Evolutionary conservation across 2,888 invertebrate species (phyloP), one percentile per base, ranked within the genome.

Genomic region (Acronicta leporina): DNA sequence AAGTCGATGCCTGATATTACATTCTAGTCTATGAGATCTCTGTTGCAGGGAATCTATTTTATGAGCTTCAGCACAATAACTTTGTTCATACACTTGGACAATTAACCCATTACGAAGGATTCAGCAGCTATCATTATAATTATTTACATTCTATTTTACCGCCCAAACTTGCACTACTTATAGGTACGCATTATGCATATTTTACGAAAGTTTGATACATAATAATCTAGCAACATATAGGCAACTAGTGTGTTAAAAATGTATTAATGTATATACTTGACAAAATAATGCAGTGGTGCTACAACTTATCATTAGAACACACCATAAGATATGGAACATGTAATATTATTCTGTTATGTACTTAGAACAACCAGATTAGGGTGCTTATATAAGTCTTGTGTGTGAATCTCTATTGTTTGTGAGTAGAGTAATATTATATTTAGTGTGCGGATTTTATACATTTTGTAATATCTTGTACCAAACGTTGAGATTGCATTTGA

Each of bases 401-500:
- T 86, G 87, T 87, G 85, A 87, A 87, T 88, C 86, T 84, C 88
- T 73, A 82, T 81, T 85, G 80, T 87, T 86, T 86, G 83, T 82
- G 81, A 82, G 70, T 84, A 82, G 80, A 78, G 73, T 79, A 63
- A 74, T 20, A 20, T 71, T 63, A 67, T 76, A 75, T 83, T 79
- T 85, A 84, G 87, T 89, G 90, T 90, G 90, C 83, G 84, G 83
- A 87, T 93, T 94, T 94, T 93, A 91, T 93, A 94, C 91, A 90
- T 92, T 94, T 94, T 94, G 86, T 94, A 94, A 90, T 90, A 89
- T 84, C 81, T 84, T 92, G 92, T 94, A 92, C 88, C 87, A 89
- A 93, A 91, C 87, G 88, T 92, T 92, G 92, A 93, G 92, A 92
- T 92, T 94, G 92, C 92, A 92, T 94, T 93, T 92, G 89, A 91